Conservation (phyloP, 2,113 vertebrate species). For the Podilymbus podiceps region DNA sequence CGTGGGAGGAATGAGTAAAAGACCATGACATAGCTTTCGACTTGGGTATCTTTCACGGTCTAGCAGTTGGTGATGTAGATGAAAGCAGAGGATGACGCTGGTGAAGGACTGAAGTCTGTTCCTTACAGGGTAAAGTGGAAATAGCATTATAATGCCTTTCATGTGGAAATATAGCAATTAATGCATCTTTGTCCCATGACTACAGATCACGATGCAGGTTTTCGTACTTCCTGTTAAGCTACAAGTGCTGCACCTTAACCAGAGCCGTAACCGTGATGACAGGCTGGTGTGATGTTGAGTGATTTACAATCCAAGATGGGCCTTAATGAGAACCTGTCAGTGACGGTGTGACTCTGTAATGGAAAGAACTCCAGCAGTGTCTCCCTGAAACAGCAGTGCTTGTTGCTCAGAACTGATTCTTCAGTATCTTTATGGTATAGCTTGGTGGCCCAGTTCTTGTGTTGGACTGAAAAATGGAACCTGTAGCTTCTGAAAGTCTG, state of each 20-base stretch:
- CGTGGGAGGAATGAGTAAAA: not conserved
- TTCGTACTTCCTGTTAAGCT: not conserved
- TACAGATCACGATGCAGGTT: not conserved
- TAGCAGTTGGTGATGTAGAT: not conserved
- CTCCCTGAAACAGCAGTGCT: not conserved
- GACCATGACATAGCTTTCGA: not conserved
- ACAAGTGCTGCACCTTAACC: not conserved
- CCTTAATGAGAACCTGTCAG: not conserved
- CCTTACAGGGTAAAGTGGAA: not conserved
- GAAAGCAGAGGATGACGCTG: not conserved
- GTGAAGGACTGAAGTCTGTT: not conserved
- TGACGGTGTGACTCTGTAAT: not conserved
- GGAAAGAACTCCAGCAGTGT: not conserved
- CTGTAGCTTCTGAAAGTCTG: not conserved
- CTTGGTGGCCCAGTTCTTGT: not conserved
- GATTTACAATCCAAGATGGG: not conserved
- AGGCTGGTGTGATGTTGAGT: not conserved
- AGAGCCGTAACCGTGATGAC: not conserved
- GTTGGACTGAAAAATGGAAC: not conserved
- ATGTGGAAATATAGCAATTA: not conserved
- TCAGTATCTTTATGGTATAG: not conserved
- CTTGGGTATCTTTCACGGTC: not conserved
- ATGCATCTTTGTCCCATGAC: not conserved
- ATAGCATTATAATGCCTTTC: not conserved
- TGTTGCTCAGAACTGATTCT: not conserved